Evolutionary conservation across 2,113 vertebrate genomes (phyloP).

Genomic region (Budorcas taxicolor): DNA sequence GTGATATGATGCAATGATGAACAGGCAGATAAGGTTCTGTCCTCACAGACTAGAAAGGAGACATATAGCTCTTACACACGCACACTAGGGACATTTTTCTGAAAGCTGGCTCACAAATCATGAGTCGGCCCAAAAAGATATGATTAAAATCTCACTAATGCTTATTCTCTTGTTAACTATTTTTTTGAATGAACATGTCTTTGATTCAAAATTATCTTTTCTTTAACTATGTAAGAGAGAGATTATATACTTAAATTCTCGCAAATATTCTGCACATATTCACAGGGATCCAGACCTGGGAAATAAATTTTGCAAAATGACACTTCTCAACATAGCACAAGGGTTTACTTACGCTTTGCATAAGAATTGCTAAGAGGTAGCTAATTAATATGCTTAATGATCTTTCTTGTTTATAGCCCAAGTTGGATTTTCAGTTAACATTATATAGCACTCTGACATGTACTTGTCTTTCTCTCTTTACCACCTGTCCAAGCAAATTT

Average conservation of each 20-base stretch:
- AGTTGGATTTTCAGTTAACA: neutral
- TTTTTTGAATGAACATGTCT: neutral
- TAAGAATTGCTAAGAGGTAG: neutral
- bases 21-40: neutral
- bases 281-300: neutral
- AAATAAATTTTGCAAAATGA: conserved; percentile 27
- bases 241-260: neutral
- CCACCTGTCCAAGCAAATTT: neutral
- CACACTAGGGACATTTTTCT: neutral
- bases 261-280: neutral
- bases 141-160: neutral
- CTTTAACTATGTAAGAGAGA: neutral
- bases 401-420: neutral
- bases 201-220: neutral
- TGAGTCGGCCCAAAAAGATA: neutral
- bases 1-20: neutral
- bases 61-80: neutral
- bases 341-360: neutral
- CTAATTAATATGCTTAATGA: conserved; percentile 17
- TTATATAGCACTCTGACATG: neutral
- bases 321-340: neutral
- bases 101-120: neutral
- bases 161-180: neutral
- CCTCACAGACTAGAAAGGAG: neutral
- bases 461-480: neutral